phyloP scores from a whole-genome alignment of 2,888 invertebrate genomes.

The Thymelicus sylvestris region DNA sequence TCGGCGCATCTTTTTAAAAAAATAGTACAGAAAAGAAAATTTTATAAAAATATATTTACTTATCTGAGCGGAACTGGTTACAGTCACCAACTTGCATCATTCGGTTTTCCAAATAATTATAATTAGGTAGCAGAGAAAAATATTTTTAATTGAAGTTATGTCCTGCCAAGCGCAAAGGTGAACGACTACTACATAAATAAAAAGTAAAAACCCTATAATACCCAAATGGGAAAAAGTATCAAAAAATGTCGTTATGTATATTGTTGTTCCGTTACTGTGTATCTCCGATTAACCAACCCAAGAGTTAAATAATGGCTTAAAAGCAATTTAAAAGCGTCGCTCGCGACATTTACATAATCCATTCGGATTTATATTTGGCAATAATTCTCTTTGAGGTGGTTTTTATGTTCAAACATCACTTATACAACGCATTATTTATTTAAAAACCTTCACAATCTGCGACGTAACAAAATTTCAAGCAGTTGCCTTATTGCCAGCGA shows the following conservation, averaged over 20 bases:
- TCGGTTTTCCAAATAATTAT: too few relatives aligned
- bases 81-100: too few relatives aligned
- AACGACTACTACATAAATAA: background rate
- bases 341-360: conserved; percentile 45
- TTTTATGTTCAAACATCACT: conserved; percentile 47
- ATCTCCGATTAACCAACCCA: conserved; percentile 29
- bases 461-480: conserved; percentile 5
- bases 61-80: too few relatives aligned
- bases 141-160: background rate
- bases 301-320: conserved; percentile 35
- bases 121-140: background rate
- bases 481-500: background rate
- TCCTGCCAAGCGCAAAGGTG: background rate
- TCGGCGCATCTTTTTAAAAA: too few relatives aligned
- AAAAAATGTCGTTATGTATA: background rate
- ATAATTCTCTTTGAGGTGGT: conserved; percentile 46
- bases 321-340: conserved; percentile 35
- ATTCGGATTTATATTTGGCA: conserved; percentile 45
- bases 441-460: conserved; percentile 41
- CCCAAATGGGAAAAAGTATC: conserved; percentile 4
- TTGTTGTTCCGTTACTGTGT: background rate
- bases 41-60: too few relatives aligned
- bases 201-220: background rate
- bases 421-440: conserved; percentile 46
- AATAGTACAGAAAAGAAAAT: too few relatives aligned